Conservation (phyloP, 2,113 vertebrate genomes). For the Miniopterus natalensis region DNA sequence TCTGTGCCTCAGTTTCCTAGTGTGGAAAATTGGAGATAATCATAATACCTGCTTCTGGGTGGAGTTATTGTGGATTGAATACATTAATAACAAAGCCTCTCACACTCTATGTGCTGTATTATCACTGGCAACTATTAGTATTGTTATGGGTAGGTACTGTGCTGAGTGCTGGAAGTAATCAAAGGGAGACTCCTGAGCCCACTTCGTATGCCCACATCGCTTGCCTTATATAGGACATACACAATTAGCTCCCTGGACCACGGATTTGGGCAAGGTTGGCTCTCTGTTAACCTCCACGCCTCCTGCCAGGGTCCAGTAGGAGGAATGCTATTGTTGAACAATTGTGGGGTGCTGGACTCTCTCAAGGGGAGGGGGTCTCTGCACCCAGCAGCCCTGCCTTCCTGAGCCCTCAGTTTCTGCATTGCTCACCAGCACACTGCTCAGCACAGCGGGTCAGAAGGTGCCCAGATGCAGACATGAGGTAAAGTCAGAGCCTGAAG, state of each 20-base stretch:
- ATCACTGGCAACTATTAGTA: neutral
- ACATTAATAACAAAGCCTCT: neutral
- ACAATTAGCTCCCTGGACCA: neutral
- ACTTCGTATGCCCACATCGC: too few relatives aligned
- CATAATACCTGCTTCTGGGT: slow-evolving; percentile 45
- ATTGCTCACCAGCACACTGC: neutral
- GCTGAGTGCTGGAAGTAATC: too few relatives aligned
- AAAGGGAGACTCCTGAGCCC: neutral
- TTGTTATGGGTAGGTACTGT: neutral
- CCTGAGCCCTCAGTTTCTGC: neutral
- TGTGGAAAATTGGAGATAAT: slow-evolving; percentile 24
- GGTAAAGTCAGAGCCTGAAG: neutral
- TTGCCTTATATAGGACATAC: neutral
- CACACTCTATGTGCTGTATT: neutral
- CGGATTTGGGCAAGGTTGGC: neutral
- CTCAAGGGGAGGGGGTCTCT: neutral
- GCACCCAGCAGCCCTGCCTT: neutral
- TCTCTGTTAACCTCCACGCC: neutral
- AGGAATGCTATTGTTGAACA: neutral
- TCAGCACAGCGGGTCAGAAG: neutral
- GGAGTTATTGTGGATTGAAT: slow-evolving; percentile 49
- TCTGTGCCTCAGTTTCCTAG: slow-evolving; percentile 53
- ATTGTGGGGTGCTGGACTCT: neutral
- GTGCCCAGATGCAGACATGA: neutral
- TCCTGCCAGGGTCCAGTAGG: neutral